phyloP scores from a whole-genome alignment of 2,888 invertebrate genomes.

The Hyles lineata region DNA sequence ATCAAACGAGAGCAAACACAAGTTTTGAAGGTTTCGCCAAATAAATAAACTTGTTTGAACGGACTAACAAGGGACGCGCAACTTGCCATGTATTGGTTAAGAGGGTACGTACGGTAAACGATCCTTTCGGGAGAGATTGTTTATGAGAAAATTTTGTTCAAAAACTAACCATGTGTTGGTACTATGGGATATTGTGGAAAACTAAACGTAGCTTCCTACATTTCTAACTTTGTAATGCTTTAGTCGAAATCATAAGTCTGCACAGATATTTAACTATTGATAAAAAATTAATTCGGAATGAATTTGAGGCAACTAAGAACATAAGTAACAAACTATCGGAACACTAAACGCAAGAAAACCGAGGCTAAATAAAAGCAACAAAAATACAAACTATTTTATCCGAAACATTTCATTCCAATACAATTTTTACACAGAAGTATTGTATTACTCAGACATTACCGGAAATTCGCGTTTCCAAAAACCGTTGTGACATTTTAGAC shows the following conservation, averaged over 20 bases:
- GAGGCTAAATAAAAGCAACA: neutral
- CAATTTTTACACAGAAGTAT: neutral
- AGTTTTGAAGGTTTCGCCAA: slow-evolving; percentile 5
- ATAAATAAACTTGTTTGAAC: slow-evolving; percentile 9
- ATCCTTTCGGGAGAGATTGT: neutral
- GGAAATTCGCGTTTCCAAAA: neutral
- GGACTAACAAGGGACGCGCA: slow-evolving; percentile 3
- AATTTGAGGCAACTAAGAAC: no score
- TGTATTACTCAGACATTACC: neutral
- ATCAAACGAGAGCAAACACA: neutral
- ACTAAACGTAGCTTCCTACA: no score
- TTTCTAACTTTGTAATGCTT: no score
- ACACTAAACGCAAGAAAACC: neutral
- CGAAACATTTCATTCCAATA: neutral
- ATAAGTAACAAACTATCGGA: no score
- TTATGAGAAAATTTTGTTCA: no score
- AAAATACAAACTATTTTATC: neutral
- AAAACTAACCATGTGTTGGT: neutral
- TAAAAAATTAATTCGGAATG: no score
- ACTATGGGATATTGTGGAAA: neutral
- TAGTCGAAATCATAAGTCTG: no score
- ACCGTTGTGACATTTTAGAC: slow-evolving; percentile 7
- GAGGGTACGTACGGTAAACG: neutral
- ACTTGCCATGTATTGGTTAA: slow-evolving; percentile 12
- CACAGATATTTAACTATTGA: no score